phyloP scores from a whole-genome alignment of 2,888 invertebrate genomes.

The Tineola bisselliella region DNA sequence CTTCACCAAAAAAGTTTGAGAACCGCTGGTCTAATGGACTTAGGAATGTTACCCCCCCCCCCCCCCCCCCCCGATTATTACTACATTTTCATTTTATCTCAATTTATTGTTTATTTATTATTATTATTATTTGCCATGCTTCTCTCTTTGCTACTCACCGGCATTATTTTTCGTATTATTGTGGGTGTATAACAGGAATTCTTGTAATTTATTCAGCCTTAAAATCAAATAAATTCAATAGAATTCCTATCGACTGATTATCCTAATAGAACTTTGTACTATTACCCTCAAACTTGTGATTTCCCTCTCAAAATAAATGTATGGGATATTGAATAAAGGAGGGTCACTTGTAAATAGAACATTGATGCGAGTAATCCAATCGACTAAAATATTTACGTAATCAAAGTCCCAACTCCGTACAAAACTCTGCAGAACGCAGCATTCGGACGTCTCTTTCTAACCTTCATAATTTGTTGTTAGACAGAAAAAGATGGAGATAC shows the following conservation, averaged over 20 bases:
- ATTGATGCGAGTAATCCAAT: conserved; percentile 1
- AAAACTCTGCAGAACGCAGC: background rate
- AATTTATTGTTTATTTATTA: no score
- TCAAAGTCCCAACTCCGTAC: background rate
- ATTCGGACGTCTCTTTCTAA: background rate
- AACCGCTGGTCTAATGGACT: conserved; percentile 4
- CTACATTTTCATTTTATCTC: background rate
- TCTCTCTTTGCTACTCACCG: no score
- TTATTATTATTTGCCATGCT: no score
- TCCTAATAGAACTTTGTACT: background rate
- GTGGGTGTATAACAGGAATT: no score
- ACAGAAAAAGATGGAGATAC: background rate
- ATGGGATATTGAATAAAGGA: background rate
- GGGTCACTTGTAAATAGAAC: background rate
- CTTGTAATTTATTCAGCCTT: no score
- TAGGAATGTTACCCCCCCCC: background rate
- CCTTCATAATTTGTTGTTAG: background rate
- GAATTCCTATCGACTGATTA: no score
- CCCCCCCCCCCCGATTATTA: background rate
- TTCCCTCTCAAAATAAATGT: background rate
- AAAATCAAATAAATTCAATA: no score
- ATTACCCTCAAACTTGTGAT: background rate
- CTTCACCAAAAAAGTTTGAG: no score
- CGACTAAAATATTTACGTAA: background rate
- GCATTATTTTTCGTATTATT: no score